phyloP scores from a whole-genome alignment of 2,113 vertebrate genomes.

The Microcebus ravelobensis region DNA sequence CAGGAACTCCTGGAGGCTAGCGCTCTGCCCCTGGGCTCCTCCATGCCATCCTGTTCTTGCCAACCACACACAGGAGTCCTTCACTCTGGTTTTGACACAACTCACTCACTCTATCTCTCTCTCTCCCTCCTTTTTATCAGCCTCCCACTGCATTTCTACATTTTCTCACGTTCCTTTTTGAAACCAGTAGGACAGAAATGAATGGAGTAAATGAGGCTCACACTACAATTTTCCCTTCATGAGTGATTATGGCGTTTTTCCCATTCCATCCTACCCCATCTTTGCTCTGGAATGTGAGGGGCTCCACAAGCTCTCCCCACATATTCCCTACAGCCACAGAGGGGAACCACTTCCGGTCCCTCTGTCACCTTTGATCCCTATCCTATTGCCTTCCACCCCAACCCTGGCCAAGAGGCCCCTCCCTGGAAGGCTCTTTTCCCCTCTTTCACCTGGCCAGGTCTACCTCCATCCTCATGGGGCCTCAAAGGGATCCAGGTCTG shows the following conservation, averaged over 20 bases:
- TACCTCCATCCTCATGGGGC: not conserved
- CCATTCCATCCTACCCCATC: not conserved
- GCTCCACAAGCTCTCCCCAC: not conserved
- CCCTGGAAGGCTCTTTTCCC: not conserved
- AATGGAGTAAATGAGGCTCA: not conserved
- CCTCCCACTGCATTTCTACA: not conserved
- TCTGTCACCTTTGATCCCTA: not conserved
- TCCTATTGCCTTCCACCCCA: too few relatives aligned
- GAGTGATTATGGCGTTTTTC: not conserved
- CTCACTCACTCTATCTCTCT: too few relatives aligned
- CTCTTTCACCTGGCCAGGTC: not conserved
- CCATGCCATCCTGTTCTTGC: not conserved
- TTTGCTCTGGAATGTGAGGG: not conserved
- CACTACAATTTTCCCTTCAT: not conserved
- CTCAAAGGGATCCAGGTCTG: not conserved
- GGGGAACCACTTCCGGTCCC: too few relatives aligned
- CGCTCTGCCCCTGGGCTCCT: not conserved
- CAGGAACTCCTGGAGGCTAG: not conserved
- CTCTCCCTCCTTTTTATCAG: not conserved
- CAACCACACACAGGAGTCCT: not conserved
- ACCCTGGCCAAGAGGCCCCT: not conserved
- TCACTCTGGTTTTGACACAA: not conserved
- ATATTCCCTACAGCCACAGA: accelerated
- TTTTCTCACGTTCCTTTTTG: not conserved
- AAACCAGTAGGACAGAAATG: not conserved